These are phyloP conservation scores for Myotis yumanensis DNA, from an alignment of 2,113 vertebrate species.

Conservation along the genomic window DNA sequence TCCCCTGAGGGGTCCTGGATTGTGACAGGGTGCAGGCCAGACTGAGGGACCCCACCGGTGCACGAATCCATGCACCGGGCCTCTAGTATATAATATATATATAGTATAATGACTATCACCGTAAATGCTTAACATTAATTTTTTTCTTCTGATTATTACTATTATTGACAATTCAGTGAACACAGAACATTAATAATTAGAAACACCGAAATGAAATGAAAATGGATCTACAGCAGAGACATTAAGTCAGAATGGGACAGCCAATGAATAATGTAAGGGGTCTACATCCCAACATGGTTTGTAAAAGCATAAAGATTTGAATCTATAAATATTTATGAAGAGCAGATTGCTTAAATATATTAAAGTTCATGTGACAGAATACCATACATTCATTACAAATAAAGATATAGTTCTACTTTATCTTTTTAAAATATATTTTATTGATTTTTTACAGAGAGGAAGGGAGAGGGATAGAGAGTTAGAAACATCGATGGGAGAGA, in stretches of 20 bases:
- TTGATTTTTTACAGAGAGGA: too few species aligned
- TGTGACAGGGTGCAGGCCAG: too few species aligned
- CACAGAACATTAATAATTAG: not conserved
- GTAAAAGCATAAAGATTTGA: not conserved
- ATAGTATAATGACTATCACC: not conserved
- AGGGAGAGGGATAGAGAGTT: too few species aligned
- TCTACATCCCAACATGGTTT: not conserved
- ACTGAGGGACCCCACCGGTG: too few species aligned
- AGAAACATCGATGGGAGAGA: too few species aligned
- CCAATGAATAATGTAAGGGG: not conserved
- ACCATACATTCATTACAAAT: not conserved
- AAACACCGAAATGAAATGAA: not conserved
- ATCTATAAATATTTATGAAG: slow-evolving; percentile 10
- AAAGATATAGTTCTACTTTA: not conserved
- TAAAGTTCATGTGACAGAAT: not conserved
- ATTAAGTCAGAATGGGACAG: not conserved
- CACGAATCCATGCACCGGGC: too few species aligned
- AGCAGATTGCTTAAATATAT: not conserved
- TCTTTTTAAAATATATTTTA: not conserved
- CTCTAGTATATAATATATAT: not conserved
- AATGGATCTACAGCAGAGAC: not conserved
- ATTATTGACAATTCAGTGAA: not conserved
- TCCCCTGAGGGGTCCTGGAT: too few species aligned
- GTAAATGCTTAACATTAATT: not conserved
- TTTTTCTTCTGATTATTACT: not conserved